A percentile compares a stretch with the other conserved stretches of the same genome.
Conservation (phyloP, 2,888 invertebrate genomes). For the Eledone cirrhosa region DNA sequence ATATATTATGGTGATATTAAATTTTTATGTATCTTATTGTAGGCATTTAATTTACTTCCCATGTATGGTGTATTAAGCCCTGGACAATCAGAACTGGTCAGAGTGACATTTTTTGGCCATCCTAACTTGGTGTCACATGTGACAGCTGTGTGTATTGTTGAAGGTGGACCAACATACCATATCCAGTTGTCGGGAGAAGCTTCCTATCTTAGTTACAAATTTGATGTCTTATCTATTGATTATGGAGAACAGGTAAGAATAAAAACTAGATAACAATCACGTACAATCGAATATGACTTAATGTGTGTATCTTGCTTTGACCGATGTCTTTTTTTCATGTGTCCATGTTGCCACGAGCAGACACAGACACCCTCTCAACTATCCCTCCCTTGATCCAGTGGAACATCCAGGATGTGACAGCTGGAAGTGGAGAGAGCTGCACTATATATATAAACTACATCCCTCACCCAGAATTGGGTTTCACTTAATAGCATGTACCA, state of each 20-base stretch:
- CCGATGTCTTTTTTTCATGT: not conserved
- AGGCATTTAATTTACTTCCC: slow-evolving; percentile 67
- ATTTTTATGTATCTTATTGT: slow-evolving; percentile 29
- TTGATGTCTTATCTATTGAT: slow-evolving; percentile 63
- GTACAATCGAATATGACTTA: not conserved
- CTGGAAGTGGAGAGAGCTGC: too few relatives aligned
- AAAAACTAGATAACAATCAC: not conserved
- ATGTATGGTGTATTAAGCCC: slow-evolving; percentile 65
- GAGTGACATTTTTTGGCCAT: slow-evolving; percentile 67
- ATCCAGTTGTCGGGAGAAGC: slow-evolving; percentile 64
- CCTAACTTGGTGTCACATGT: slow-evolving; percentile 63
- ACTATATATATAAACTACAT: too few relatives aligned
- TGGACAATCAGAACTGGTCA: slow-evolving; percentile 65
- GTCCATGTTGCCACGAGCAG: not conserved
- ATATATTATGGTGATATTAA: too few relatives aligned
- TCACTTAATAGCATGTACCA: too few relatives aligned
- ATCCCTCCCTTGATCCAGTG: too few relatives aligned
- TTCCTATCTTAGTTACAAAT: slow-evolving; percentile 63
- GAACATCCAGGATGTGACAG: too few relatives aligned
- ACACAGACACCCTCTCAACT: too few relatives aligned
- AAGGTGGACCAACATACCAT: slow-evolving; percentile 66
- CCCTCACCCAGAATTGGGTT: too few relatives aligned
- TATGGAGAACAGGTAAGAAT: slow-evolving; percentile 62
- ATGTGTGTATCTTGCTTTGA: not conserved
- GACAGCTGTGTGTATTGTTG: slow-evolving; percentile 65